phyloP scores from a whole-genome alignment of 2,113 vertebrate species.

The Electrona antarctica region DNA sequence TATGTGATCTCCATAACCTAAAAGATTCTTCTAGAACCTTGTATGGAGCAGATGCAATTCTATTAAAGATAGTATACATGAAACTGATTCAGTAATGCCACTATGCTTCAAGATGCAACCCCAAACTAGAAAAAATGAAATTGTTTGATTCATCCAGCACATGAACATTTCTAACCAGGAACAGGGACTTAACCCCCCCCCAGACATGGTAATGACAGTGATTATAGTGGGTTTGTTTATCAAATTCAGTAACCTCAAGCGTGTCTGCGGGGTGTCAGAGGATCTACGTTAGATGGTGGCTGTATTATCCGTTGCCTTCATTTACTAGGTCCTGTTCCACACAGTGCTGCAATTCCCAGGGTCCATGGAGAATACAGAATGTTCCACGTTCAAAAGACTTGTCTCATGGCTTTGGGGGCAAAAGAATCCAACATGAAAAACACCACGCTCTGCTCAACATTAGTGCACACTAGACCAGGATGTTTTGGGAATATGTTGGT shows the following conservation, averaged over 20 bases:
- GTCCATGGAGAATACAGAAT: constrained; percentile 67
- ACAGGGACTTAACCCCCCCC: constrained; percentile 18
- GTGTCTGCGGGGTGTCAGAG: constrained; percentile 53
- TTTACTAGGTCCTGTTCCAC: constrained; percentile 57
- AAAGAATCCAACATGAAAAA: constrained; percentile 66
- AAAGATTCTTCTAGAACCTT: constrained; percentile 51
- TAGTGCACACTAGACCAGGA: constrained; percentile 52
- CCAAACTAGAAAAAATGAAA: constrained; percentile 22
- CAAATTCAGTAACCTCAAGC: constrained; percentile 52
- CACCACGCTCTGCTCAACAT: constrained; percentile 63
- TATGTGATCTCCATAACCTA: constrained; percentile 39
- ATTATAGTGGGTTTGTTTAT: constrained; percentile 65
- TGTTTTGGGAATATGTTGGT: constrained; percentile 65
- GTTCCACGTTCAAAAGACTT: constrained; percentile 64
- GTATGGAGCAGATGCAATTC: constrained; percentile 41
- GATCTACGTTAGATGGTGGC: constrained; percentile 39
- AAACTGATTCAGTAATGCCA: constrained; percentile 61
- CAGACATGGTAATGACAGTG: constrained; percentile 61
- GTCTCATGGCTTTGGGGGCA: constrained; percentile 72
- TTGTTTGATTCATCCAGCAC: constrained; percentile 60
- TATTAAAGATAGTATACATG: constrained; percentile 54
- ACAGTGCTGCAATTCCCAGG: constrained; percentile 34
- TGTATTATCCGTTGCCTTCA: constrained; percentile 67
- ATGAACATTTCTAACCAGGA: constrained; percentile 26
- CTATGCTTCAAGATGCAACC: constrained; percentile 48